These are phyloP conservation scores for Brachypterus glaber DNA, from an alignment of 2,888 invertebrate species.

Conservation along the genomic window DNA sequence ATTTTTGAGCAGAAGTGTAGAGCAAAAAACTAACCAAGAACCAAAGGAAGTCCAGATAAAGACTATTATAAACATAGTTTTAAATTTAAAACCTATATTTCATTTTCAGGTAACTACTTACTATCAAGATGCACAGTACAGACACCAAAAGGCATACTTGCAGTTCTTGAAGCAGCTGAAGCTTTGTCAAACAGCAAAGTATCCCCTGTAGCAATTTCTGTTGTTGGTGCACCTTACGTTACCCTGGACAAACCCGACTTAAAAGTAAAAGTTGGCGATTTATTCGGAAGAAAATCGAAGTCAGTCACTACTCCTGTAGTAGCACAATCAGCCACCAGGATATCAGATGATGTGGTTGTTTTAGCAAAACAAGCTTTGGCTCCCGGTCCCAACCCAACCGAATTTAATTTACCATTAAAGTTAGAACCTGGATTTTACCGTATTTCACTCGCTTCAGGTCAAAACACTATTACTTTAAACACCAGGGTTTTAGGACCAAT, in stretches of 20 bases:
- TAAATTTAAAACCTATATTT: no score
- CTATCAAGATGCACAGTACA: slow-evolving; percentile 83
- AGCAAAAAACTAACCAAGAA: no score
- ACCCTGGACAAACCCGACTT: slow-evolving; percentile 65
- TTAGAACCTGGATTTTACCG: slow-evolving; percentile 80
- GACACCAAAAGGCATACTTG: slow-evolving; percentile 71
- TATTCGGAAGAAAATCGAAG: slow-evolving; percentile 55
- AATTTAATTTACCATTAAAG: slow-evolving; percentile 71
- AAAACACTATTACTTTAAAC: slow-evolving; percentile 42
- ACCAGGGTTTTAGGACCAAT: slow-evolving; percentile 69
- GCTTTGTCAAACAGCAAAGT: slow-evolving; percentile 44
- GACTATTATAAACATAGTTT: no score
- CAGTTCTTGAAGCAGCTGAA: slow-evolving; percentile 68
- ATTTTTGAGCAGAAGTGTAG: no score
- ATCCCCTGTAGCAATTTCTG: slow-evolving; percentile 74
- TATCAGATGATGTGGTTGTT: slow-evolving; percentile 65
- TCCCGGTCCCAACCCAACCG: slow-evolving; percentile 50
- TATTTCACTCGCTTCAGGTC: slow-evolving; percentile 63
- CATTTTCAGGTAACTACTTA: slow-evolving; percentile 66
- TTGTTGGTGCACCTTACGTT: slow-evolving; percentile 70
- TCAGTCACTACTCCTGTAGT: slow-evolving; percentile 62
- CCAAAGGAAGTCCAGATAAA: no score
- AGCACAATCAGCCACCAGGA: slow-evolving; percentile 65
- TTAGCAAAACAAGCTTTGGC: slow-evolving; percentile 55
- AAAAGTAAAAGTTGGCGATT: slow-evolving; percentile 60